Conservation (phyloP, 1,140 invertebrate genomes). For the Penaeus japonicus region DNA sequence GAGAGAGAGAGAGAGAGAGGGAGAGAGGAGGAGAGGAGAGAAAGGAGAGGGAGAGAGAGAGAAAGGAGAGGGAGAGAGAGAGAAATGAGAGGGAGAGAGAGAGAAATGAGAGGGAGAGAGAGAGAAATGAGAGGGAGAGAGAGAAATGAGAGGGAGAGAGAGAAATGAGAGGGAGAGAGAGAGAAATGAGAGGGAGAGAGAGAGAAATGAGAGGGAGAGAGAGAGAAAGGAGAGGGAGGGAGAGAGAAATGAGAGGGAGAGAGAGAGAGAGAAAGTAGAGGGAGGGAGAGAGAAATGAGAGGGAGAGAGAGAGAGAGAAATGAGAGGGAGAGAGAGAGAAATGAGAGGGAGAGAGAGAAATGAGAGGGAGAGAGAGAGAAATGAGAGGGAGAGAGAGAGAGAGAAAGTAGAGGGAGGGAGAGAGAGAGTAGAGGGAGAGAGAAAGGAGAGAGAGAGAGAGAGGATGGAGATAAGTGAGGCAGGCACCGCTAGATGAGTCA, state of each 20-base stretch:
- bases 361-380: not conserved
- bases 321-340: not conserved
- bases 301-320: too few relatives aligned
- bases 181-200: not conserved
- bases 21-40: not conserved
- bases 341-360: too few relatives aligned
- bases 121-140: conserved; percentile 17
- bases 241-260: not conserved
- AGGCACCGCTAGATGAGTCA: not conserved
- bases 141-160: not conserved
- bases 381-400: too few relatives aligned
- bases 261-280: conserved; percentile 13
- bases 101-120: not conserved
- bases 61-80: not conserved
- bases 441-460: conserved; percentile 8
- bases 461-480: not conserved
- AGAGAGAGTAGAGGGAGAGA: not conserved
- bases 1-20: conserved; percentile 14
- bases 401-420: too few relatives aligned
- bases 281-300: not conserved
- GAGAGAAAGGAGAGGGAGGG: conserved; percentile 1
- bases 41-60: not conserved
- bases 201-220: not conserved
- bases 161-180: conserved; percentile 4
- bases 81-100: not conserved